Evolutionary conservation across 2,888 invertebrate genomes (phyloP).

Genomic region (Malacosoma neustria): DNA sequence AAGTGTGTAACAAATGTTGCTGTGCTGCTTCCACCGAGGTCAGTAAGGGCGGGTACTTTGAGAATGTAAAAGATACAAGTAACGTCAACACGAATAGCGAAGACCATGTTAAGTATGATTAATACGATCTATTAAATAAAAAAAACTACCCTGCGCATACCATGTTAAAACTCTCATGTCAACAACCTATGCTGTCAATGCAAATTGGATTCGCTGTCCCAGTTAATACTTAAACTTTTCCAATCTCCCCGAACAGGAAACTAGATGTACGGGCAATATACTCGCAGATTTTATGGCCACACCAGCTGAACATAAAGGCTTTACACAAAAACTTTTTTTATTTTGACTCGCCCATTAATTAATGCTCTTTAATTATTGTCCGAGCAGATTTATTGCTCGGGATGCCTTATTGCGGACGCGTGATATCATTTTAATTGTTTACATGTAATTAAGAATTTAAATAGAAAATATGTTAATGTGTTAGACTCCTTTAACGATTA

Average conservation of each 20-base stretch:
- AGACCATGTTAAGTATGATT: no score
- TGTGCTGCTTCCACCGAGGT: no score
- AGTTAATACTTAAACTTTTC: no score
- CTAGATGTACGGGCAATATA: neutral
- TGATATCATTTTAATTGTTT: neutral
- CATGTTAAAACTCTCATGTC: no score
- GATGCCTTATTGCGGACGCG: neutral
- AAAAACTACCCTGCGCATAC: no score
- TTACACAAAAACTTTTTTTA: neutral
- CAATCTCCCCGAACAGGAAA: neutral
- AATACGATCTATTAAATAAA: no score
- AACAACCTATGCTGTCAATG: no score
- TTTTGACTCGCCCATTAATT: neutral
- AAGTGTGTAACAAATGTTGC: no score
- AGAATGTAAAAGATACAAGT: no score
- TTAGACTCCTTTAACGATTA: neutral
- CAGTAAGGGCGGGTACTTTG: no score
- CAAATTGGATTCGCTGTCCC: no score
- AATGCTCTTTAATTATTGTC: neutral
- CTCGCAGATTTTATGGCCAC: neutral
- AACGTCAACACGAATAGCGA: no score
- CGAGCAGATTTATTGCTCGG: neutral
- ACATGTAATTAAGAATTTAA: neutral
- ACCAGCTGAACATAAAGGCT: neutral
- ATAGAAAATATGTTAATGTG: neutral